Base-by-base conservation (phyloP, 2,888 invertebrate species). In the Acheta domesticus region DNA sequence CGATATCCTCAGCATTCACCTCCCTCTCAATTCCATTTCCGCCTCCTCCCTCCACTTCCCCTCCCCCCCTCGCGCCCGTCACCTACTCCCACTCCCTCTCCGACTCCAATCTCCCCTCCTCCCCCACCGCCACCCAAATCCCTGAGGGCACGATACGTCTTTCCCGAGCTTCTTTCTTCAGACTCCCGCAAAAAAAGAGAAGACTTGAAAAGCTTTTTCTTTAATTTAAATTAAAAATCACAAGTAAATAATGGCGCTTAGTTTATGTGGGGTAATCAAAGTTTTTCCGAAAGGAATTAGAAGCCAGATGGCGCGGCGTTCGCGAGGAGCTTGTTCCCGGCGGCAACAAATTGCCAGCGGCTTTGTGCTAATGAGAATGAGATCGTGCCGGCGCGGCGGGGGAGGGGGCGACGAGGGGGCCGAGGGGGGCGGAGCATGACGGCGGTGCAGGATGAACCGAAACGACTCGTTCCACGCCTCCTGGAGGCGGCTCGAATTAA, bases 211-310 rank as follows among this genome's bases (percentile, higher is more conserved):
- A 62, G 62, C 62, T 62, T 62, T 36, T 62, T 62, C 62, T 62
- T 62, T 62, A 62, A 62, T 62, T 62, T 62, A 62, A 62, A 62
- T 62, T 62, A 62, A 62, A 62, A 62, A 62, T 62, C 62, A 62
- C 62, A 62, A 62, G 62, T 62, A 62, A 62, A 62, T 62, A 62
- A 62, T 62, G 62, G 62, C n/a, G 62, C 62, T 62, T 62, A 62
- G 62, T 62, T 62, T 62, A 62, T 62, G 62, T 62, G 62, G 62
- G 62, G 62, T 62, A 62, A 62, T 62, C 62, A 62, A 62, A 62
- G 62, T 62, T 62, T 62, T 62, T 62, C 62, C 62, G 62, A 62
- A 62, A 62, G 16, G 62, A 62, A 62, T 62, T 62, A 62, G 62
- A 14, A 62, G 12, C 16, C 62, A 62, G 62, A 62, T 62, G 62